Evolutionary conservation across 2,113 vertebrate genomes (phyloP).

Genomic region (Myotis yumanensis): DNA sequence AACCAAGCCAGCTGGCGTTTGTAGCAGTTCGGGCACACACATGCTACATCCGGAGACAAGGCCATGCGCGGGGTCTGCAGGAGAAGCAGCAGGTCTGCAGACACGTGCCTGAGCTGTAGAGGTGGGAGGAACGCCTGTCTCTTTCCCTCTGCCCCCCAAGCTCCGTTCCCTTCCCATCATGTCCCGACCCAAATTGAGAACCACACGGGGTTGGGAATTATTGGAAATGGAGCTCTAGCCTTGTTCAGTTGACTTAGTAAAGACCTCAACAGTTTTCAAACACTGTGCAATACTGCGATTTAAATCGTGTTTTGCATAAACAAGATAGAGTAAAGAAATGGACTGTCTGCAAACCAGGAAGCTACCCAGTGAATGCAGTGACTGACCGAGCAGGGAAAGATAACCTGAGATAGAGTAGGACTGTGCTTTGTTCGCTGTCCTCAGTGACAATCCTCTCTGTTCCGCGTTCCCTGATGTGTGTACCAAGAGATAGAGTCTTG

Average conservation of each 20-base stretch:
- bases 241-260: fast-evolving
- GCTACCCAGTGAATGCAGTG: background rate
- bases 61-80: fast-evolving
- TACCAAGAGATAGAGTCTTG: background rate
- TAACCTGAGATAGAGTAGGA: background rate
- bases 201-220: fast-evolving
- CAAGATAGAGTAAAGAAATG: background rate
- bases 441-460: background rate
- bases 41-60: too few relatives aligned
- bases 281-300: fast-evolving
- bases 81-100: background rate
- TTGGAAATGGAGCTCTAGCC: background rate
- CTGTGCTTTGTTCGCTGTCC: background rate
- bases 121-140: fast-evolving
- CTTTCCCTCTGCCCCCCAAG: background rate
- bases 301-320: background rate
- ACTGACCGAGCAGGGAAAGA: background rate
- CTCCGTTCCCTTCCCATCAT: fast-evolving
- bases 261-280: background rate
- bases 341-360: background rate
- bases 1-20: background rate
- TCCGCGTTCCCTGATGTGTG: background rate
- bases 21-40: too few relatives aligned
- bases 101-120: background rate
- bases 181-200: too few relatives aligned